Percentiles rank a stretch among this genome's conserved stretches.
These are phyloP conservation scores for Hestina assimilis DNA, from an alignment of 1,140 invertebrate species.

Conservation along the genomic window DNA sequence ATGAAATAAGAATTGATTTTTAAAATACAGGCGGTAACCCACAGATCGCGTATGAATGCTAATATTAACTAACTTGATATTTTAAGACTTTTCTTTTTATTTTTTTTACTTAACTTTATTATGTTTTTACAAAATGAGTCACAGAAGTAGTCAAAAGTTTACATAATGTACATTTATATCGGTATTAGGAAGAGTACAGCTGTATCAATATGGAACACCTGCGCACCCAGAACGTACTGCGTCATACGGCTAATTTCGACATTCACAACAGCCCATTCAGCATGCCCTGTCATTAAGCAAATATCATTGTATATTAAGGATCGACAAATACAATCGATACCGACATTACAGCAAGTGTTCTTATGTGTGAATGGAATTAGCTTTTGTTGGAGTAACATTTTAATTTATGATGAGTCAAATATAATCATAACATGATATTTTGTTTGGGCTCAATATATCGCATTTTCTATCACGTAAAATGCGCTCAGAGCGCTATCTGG, in stretches of 20 bases:
- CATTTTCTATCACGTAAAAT: too few relatives aligned
- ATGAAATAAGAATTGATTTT: too few relatives aligned
- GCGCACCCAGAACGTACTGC: constrained; percentile 38
- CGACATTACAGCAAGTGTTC: constrained; percentile 35
- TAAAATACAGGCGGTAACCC: too few relatives aligned
- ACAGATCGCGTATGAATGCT: too few relatives aligned
- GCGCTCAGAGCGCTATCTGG: too few relatives aligned
- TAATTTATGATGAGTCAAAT: not conserved
- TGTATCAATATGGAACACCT: constrained; percentile 52
- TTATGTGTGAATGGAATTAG: constrained; percentile 24
- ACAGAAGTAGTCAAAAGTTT: not conserved
- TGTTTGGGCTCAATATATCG: too few relatives aligned
- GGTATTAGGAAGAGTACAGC: constrained; percentile 27
- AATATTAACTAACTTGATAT: too few relatives aligned
- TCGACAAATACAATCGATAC: constrained; percentile 16
- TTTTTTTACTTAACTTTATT: not conserved
- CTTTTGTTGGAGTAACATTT: not conserved
- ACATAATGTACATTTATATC: constrained; percentile 1
- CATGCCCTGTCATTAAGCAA: constrained; percentile 47
- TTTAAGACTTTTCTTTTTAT: too few relatives aligned
- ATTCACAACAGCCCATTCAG: constrained; percentile 42
- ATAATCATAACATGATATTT: too few relatives aligned
- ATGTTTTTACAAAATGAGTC: constrained; percentile 25
- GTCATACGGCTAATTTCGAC: constrained; percentile 59
- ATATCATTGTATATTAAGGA: constrained; percentile 38